Evolutionary conservation across 2,113 vertebrate genomes (phyloP).

Genomic region (Entelurus aequoreus): DNA sequence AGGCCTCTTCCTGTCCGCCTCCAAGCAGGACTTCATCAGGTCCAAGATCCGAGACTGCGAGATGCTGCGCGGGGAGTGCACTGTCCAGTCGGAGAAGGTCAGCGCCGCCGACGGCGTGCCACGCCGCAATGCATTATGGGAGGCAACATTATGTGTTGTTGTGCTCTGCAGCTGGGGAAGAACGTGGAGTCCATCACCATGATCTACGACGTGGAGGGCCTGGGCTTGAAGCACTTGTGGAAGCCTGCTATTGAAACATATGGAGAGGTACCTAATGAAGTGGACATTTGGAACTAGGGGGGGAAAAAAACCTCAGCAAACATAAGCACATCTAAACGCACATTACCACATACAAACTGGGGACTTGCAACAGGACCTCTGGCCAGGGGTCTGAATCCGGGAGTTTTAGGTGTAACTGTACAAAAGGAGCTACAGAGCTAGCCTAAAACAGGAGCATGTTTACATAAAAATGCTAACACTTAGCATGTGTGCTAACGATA

Average conservation of each 20-base stretch:
- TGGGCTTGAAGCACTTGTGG: constrained; percentile 93
- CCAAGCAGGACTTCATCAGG: constrained; percentile 92
- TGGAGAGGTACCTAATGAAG: constrained; percentile 74
- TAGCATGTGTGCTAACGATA: too few relatives aligned
- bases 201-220: constrained; percentile 91
- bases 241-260: constrained; percentile 89
- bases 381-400: too few relatives aligned
- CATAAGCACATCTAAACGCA: too few relatives aligned
- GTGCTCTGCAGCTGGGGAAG: constrained; percentile 77
- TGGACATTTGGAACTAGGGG: too few relatives aligned
- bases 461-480: too few relatives aligned
- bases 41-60: constrained; percentile 92
- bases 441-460: too few relatives aligned
- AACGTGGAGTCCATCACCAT: constrained; percentile 84
- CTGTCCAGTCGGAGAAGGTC: constrained; percentile 76
- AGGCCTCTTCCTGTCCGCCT: constrained; percentile 87
- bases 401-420: too few relatives aligned
- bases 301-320: too few relatives aligned
- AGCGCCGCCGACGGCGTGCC: not conserved
- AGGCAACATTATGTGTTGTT: not conserved
- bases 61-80: constrained; percentile 75
- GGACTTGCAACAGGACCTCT: too few relatives aligned
- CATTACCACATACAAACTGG: too few relatives aligned
- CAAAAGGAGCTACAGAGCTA: too few relatives aligned
- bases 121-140: not conserved